Conservation (phyloP, 2,113 vertebrate genomes). For the Melanostigma gelatinosum region DNA sequence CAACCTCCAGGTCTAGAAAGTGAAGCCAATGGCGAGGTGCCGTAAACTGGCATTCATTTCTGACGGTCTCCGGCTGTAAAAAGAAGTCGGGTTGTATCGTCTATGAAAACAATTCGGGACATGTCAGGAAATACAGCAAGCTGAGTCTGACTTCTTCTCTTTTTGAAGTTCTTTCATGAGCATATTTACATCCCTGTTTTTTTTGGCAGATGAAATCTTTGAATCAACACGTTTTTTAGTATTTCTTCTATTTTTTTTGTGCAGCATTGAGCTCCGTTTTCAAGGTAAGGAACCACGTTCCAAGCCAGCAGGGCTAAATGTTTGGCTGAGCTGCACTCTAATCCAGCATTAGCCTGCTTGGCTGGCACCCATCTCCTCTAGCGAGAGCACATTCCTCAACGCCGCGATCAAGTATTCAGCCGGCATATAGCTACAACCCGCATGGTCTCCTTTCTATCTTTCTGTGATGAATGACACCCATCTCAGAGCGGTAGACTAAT, state of each 20-base stretch:
- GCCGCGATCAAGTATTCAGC: constrained; percentile 53
- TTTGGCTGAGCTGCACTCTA: constrained; percentile 40
- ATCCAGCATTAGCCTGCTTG: constrained; percentile 71
- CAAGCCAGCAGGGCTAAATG: constrained; percentile 21
- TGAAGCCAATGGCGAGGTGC: neutral
- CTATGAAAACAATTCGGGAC: neutral
- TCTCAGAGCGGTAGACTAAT: constrained; percentile 68
- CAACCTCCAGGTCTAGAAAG: no score
- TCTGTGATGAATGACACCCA: constrained; percentile 74
- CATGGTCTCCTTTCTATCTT: constrained; percentile 32
- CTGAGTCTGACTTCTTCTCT: neutral
- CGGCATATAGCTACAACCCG: constrained; percentile 34
- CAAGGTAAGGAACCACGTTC: constrained; percentile 2
- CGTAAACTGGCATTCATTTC: neutral
- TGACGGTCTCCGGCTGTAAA: neutral
- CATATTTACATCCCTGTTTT: neutral
- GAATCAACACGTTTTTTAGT: neutral
- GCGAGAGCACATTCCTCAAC: constrained; percentile 32
- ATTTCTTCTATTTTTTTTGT: neutral
- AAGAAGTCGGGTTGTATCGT: neutral
- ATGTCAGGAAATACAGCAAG: neutral
- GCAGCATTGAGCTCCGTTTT: neutral
- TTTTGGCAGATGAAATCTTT: neutral
- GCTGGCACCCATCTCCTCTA: constrained; percentile 39
- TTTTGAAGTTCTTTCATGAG: neutral